A percentile compares a stretch with the other conserved stretches of the same genome.
Conservation (phyloP, 35 echinoderm and acorn worm species). For the Anneissia japonica region DNA sequence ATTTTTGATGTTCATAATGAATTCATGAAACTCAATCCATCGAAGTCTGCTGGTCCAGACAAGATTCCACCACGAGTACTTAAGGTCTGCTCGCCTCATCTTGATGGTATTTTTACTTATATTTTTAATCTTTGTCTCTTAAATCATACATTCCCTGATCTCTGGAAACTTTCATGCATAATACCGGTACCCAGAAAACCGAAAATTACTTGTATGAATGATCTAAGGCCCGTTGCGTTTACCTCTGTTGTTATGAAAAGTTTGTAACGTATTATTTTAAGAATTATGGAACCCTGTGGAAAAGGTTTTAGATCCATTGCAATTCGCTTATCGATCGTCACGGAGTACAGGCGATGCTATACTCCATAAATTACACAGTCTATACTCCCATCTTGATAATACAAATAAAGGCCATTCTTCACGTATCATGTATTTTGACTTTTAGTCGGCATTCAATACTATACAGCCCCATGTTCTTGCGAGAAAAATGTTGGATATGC, state of each 20-base stretch:
- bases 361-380: not conserved
- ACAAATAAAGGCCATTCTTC: not conserved
- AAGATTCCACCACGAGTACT: too few relatives aligned
- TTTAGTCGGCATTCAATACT: conserved; percentile 27
- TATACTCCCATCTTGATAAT: conserved; percentile 25
- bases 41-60: too few relatives aligned
- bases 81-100: too few relatives aligned
- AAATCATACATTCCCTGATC: not conserved
- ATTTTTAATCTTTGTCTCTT: not conserved
- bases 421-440: conserved; percentile 24
- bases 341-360: conserved; percentile 37
- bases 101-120: too few relatives aligned
- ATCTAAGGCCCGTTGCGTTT: not conserved
- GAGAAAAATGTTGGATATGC: too few relatives aligned
- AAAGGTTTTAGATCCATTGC: conserved; percentile 6
- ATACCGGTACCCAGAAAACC: not conserved
- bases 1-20: too few relatives aligned
- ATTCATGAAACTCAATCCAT: too few relatives aligned
- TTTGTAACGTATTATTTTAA: conserved; percentile 22
- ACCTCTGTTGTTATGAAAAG: conserved; percentile 47
- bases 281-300: conserved; percentile 10
- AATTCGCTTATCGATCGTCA: conserved; percentile 30
- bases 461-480: conserved; percentile 9
- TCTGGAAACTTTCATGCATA: too few relatives aligned
- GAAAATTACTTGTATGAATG: not conserved